These are phyloP conservation scores for Zosterops pallidus DNA, from an alignment of 2,113 vertebrate genomes.

Conservation along the genomic window DNA sequence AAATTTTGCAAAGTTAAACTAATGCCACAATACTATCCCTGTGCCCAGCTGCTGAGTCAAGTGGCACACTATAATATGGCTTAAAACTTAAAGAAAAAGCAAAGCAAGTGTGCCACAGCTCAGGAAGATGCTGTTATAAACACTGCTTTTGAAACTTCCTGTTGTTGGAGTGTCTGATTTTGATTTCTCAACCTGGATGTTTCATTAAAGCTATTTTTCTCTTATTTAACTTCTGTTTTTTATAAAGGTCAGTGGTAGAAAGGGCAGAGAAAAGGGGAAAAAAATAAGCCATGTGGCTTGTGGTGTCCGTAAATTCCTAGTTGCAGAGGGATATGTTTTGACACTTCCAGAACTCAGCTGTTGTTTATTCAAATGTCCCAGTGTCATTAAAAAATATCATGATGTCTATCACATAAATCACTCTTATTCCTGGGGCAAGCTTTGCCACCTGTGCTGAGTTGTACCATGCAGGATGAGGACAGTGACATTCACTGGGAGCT, in stretches of 20 bases:
- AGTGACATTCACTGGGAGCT: not conserved
- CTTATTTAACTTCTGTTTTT: constrained; percentile 64
- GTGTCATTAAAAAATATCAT: not conserved
- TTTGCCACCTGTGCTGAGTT: not conserved
- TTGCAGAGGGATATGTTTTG: not conserved
- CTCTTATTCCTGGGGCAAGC: not conserved
- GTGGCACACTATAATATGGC: not conserved
- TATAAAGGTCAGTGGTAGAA: constrained; percentile 18
- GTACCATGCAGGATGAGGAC: not conserved
- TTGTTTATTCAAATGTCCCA: not conserved
- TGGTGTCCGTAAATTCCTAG: not conserved
- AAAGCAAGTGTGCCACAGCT: not conserved
- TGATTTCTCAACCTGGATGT: constrained; percentile 60
- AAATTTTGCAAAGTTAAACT: not conserved
- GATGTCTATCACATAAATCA: not conserved
- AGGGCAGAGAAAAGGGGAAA: not conserved
- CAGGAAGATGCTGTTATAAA: not conserved
- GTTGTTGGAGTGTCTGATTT: not conserved
- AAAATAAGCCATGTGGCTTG: not conserved
- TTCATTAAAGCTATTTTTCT: constrained; percentile 47
- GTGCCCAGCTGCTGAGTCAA: not conserved
- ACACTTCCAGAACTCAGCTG: not conserved
- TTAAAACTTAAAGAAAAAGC: not conserved
- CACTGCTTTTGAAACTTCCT: constrained; percentile 59
- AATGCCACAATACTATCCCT: not conserved